Evolutionary conservation across 2,888 invertebrate species (phyloP).

Genomic region (Himalopsyche anomala): DNA sequence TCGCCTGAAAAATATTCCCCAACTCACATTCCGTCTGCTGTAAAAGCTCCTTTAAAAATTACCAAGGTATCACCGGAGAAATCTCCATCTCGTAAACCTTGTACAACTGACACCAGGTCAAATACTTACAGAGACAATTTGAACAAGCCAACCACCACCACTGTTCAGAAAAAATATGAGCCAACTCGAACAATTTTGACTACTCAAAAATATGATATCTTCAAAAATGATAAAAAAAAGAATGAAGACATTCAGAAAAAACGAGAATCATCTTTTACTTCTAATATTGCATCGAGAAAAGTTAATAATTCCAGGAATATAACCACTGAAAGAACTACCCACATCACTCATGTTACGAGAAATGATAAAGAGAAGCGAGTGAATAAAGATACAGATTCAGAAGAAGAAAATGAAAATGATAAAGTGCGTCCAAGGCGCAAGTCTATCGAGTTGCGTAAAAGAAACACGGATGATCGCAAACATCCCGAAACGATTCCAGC

Average conservation of each 20-base stretch:
- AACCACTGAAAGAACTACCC: constrained; percentile 59
- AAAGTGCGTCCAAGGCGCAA: constrained; percentile 59
- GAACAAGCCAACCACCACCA: not conserved
- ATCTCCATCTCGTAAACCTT: constrained; percentile 63
- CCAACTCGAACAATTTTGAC: constrained; percentile 62
- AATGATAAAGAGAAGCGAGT: constrained; percentile 60
- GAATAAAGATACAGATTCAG: constrained; percentile 46
- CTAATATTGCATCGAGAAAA: constrained; percentile 51
- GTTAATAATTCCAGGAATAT: constrained; percentile 45
- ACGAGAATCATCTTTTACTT: constrained; percentile 13
- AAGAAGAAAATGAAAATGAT: constrained; percentile 56
- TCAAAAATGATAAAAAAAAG: constrained; percentile 64
- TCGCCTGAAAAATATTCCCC: constrained; percentile 46
- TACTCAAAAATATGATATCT: constrained; percentile 64
- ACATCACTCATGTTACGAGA: constrained; percentile 54
- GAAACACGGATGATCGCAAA: constrained; percentile 61
- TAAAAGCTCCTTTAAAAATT: constrained; percentile 53
- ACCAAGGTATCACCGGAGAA: constrained; percentile 62
- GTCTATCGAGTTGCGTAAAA: constrained; percentile 52
- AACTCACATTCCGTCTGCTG: constrained; percentile 44
- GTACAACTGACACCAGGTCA: constrained; percentile 29
- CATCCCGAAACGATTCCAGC: constrained; percentile 69
- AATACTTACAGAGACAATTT: constrained; percentile 59
- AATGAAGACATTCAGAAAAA: constrained; percentile 54
- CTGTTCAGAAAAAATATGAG: constrained; percentile 51